Evolutionary conservation across 1,140 invertebrate genomes (phyloP), one percentile per base, ranked within the genome.

Genomic region (Drosophila varians): DNA sequence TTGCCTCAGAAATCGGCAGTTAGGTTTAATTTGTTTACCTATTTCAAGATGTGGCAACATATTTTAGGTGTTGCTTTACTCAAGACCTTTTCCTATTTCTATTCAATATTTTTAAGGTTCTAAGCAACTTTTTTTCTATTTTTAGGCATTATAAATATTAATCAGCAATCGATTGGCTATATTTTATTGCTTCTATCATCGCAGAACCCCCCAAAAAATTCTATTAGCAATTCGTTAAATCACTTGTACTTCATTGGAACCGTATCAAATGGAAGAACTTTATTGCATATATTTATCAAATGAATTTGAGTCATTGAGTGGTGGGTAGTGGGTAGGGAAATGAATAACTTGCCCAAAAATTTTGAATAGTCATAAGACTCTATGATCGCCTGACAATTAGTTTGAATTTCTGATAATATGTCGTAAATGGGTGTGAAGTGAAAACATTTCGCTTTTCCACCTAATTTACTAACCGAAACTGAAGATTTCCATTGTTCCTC

Each of bases 281-380:
- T 54, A 66, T 48, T 40, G 26, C 18, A 12, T 18, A 28, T 47
- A 19, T 42, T 42, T 42, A 42, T 62, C 61, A 68, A 21, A 54
- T 34, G 14, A 36, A 45, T 51, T 58, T 71, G 45, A 71, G 46
- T 71, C 68, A 71, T 45, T 71, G 19, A 21, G 16, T 38, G n/a
- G 45, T 6, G n/a, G 3, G 31, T n/a, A 36, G 31, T 3, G 40
- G 43, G 8, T 11, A 25, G 18, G n/a, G n/a, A n/a, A n/a, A n/a
- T 54, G 40, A 25, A 38, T 1, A 6, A 49, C 25, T 19, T 43
- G 43, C 11, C 14, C 1, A 1, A 1, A 3, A 51, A 12, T n/a
- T 34, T 21, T 3, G 2, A 51, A 34, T n/a, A 31, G 34, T 23
- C 11, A n/a, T 19, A 16, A 56, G 19, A 12, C n/a, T 14, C 16